Base-by-base conservation (phyloP, 2,797 vertebrate genomes). In the Peromyscus attwateri region DNA sequence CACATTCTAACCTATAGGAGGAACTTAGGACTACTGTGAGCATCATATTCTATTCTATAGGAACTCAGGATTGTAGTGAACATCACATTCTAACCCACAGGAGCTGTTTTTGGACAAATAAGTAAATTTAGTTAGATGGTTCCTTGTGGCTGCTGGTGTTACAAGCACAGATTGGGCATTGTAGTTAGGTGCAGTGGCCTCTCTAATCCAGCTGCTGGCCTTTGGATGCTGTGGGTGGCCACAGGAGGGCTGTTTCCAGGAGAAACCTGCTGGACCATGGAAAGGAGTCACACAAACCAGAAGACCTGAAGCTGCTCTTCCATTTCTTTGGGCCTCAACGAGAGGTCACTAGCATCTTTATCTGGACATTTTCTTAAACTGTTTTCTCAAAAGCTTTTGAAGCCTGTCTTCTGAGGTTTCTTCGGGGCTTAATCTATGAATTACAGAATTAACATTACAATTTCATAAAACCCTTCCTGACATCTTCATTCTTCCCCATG, bases 101-200 rank as follows among this genome's bases (percentile, higher is more conserved):
- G 91, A 96, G 60, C 55, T 57, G 16, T 68, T 83, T 43, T 70
- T 79, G 60, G 68, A 95, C 75, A 91, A 16, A 52, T 49, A 46
- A 80, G 60, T 60, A 75, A 66, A 60, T 34, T 81, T 81, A n/a
- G 73, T 64, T n/a, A 9, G 77, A 40, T 84, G 57, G n/a, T 11
- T 71, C 77, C 64, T 60, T 31, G 1, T 19, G 46, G 81, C 21
- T 6, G 27, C 75, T 25, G 0, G 34, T n/a, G 40, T 25, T 46
- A 31, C 10, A 19, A 34, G 52, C 5, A 0, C 27, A 49, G 75
- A 55, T 19, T 7, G 25, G 52, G 2, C 40, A 3, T 66, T 71
- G 73, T 75, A 46, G 34, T 85, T 57, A 34, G 79, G 31, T 5
- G 5, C 40, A 0, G 46, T 6, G n/a, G 77, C 4, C 75, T 49